Evolutionary conservation across 2,113 vertebrate genomes (phyloP), one percentile per base, ranked within the genome.

Genomic region (Laticauda laticaudata): DNA sequence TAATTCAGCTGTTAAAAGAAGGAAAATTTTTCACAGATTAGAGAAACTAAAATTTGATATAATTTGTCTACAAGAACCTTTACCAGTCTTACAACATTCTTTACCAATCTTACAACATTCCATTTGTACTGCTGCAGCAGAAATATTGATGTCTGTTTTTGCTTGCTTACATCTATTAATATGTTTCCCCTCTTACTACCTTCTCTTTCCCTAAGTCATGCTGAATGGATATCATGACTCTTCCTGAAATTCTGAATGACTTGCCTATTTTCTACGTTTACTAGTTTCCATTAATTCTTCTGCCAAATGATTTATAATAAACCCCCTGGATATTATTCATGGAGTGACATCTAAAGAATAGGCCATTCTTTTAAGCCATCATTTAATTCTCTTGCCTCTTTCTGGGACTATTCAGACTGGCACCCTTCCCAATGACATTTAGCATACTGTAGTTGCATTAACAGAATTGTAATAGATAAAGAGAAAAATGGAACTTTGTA

Each of bases 401-500:
- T 87, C 29, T 11, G 3, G 21, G 26, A 54, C 1, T 29, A 24
- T 61, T 89, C 86, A 12, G 2, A 0, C 0, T 11, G 48, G 0
- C 39, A 45, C 18, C 81, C 69, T 56, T 53, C 88, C 39, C 34
- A 48, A 23, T 0, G 23, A n/a, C 55, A 56, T 54, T 92, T 94
- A 23, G 21, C 92, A 89, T 1, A 51, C 48, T 51, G 48, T 51
- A 43, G 3, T 91, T 3, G 43, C 61, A n/a, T 91, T 87, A 29
- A 85, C 90, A 56, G 39, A 88, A 81, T n/a, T 6, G 55, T 2
- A 29, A 34, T 64, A n/a, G 69, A 51, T 10, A 64, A 93, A 85
- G 86, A 34, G 26, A 87, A 87, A 91, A 93, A 6, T 39, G 90
- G 20, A 88, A 86, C 90, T 54, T 86, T 88, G 48, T 34, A 53